These are phyloP conservation scores for Peromyscus melanophrys DNA, from an alignment of 2,797 vertebrate species.

Conservation along the genomic window DNA sequence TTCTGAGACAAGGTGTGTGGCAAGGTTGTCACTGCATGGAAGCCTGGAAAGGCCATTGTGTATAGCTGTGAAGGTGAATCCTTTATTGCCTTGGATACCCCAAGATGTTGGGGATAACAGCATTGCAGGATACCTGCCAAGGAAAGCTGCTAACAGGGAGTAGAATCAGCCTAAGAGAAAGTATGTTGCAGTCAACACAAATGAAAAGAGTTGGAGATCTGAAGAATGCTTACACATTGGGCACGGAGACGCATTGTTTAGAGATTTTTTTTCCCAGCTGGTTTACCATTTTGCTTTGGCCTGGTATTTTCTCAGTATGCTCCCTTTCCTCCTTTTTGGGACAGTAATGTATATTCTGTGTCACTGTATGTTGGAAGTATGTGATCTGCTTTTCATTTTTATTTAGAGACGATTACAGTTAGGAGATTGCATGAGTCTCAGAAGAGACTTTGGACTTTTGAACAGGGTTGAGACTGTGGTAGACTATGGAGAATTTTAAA, in stretches of 20 bases:
- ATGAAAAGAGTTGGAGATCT: background rate
- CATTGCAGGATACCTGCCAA: no score
- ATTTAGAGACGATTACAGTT: background rate
- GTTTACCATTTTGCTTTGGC: background rate
- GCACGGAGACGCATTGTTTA: background rate
- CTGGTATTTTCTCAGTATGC: background rate
- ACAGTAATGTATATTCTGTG: background rate
- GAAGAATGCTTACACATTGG: background rate
- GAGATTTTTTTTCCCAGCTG: background rate
- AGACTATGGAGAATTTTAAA: background rate
- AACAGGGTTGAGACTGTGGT: background rate
- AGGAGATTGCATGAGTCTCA: background rate
- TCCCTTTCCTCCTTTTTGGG: background rate
- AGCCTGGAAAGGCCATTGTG: no score
- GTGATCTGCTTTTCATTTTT: background rate
- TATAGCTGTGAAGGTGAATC: no score
- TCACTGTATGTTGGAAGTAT: background rate
- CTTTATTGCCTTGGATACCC: no score
- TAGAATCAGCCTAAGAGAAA: background rate
- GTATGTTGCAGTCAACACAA: background rate
- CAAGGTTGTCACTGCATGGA: no score
- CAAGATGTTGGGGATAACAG: no score
- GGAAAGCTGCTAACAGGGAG: no score
- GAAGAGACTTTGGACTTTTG: background rate
- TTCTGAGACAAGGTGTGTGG: no score